Evolutionary conservation across 2,797 vertebrate genomes (phyloP).

Genomic region (Xenops minutus): DNA sequence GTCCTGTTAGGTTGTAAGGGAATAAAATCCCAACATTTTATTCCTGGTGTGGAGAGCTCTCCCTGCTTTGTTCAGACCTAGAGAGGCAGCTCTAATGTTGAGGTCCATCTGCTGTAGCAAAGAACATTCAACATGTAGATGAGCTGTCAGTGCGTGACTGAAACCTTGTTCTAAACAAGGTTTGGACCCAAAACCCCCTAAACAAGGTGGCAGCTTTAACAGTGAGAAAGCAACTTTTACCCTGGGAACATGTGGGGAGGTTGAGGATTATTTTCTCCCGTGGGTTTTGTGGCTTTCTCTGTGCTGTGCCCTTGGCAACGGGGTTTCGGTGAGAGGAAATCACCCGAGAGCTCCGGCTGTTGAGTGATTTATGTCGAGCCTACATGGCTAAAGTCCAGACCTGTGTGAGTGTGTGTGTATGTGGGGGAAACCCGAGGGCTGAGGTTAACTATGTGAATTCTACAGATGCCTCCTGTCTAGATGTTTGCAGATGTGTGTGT

Average conservation of each 20-base stretch:
- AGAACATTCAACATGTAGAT: background rate
- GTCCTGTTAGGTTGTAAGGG: background rate
- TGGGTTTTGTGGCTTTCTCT: conserved; percentile 26
- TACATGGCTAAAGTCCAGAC: background rate
- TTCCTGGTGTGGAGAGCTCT: background rate
- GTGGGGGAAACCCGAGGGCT: background rate
- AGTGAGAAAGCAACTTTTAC: background rate
- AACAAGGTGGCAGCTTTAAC: background rate
- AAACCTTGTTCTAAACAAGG: background rate
- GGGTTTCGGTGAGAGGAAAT: background rate
- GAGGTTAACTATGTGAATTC: background rate
- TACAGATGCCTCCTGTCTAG: background rate
- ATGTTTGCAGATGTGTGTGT: background rate
- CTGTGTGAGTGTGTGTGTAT: background rate
- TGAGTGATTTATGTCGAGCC: background rate
- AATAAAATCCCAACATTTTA: background rate
- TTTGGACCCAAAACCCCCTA: background rate
- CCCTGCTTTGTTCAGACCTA: background rate
- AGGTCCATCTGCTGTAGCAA: background rate
- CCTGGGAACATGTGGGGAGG: conserved; percentile 3
- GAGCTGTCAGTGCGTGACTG: background rate
- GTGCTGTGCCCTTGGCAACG: background rate
- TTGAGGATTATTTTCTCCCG: background rate
- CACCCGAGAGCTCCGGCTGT: background rate
- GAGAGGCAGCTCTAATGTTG: background rate